Evolutionary conservation across 2,113 vertebrate species (phyloP), one percentile per base, ranked within the genome.

Genomic region (Neopipo cinnamomea): DNA sequence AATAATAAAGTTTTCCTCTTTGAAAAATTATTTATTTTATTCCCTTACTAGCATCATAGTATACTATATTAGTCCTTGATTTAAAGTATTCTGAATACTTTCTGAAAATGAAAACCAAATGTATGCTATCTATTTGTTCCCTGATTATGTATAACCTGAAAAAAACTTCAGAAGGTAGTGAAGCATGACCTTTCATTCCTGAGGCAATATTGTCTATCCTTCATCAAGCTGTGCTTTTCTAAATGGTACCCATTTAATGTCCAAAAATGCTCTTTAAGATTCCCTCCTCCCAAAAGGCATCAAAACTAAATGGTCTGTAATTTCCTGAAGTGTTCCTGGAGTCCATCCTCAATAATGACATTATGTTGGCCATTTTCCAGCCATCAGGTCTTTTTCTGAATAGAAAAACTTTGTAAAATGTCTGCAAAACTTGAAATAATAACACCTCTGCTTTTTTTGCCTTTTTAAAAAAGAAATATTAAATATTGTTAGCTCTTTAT

Each of bases 211-310:
- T 97, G 95, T 89, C 91, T 97, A 85, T 95, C 95, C 94, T 97
- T 98, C 93, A 97, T 98, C 98, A 98, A 97, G 97, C 97, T 98
- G 95, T 97, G 96, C 95, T 97, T 98, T 97, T 97, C 97, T 98
- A 97, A 96, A 90, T 94, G 92, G 88, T 97, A 93, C 94, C 85
- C 93, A 97, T 98, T 98, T 98, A 98, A 98, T 97, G 97, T 97
- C 97, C 97, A 97, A 97, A 98, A 98, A 97, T 95, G 97, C 95
- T 98, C 98, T 97, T 97, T 97, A 97, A 97, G 97, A 97, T 97
- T 96, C 95, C 89, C 91, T 94, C 93, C 87, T 98, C 96, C 97
- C 79, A 71, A 78, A 98, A 98, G 94, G 95, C 97, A 98, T 98
- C 96, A 97, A 96, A 97, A 97, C 97, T 97, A 98, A 98, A 97